Percentiles rank a stretch among this genome's conserved stretches.
Evolutionary conservation across 1,140 invertebrate genomes (phyloP).

Genomic region (Harpegnathos saltator): DNA sequence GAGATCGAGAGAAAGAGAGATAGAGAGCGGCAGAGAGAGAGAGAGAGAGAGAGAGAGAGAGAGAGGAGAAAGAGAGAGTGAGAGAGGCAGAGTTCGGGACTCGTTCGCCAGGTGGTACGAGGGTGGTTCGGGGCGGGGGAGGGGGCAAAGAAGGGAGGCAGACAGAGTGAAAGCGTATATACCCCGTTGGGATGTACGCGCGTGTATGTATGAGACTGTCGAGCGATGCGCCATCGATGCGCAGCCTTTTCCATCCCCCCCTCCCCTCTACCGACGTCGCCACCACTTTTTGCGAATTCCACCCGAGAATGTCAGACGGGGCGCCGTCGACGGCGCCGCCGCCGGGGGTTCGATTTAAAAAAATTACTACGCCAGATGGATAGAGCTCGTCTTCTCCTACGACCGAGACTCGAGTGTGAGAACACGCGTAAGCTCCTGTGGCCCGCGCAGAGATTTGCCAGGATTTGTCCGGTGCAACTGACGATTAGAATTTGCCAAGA

Average conservation of each 20-base stretch:
- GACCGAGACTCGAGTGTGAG: conserved; percentile 31
- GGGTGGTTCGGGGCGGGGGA: no score
- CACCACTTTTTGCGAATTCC: conserved; percentile 43
- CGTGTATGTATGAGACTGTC: conserved; percentile 16
- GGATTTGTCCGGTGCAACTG: conserved; percentile 14
- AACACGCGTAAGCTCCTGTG: conserved; percentile 19
- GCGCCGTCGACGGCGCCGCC: not conserved
- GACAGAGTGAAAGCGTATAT: not conserved
- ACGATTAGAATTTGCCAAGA: no score
- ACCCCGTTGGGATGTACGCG: conserved; percentile 3
- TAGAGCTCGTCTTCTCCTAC: conserved; percentile 53
- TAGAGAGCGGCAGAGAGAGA: not conserved
- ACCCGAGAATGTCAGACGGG: conserved; percentile 33
- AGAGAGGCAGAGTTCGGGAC: not conserved
- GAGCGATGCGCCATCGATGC: conserved; percentile 46
- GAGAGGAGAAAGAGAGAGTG: not conserved
- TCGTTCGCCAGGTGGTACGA: conserved; percentile 34
- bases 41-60: not conserved
- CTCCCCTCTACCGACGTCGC: no score
- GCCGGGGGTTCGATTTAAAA: conserved; percentile 38
- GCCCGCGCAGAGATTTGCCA: no score
- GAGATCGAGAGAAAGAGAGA: conserved; percentile 38
- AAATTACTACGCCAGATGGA: conserved; percentile 33
- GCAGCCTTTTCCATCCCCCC: conserved; percentile 53
- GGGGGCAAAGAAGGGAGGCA: not conserved